Evolutionary conservation across 2,797 vertebrate genomes (phyloP).

Genomic region (Tamandua tetradactyla): DNA sequence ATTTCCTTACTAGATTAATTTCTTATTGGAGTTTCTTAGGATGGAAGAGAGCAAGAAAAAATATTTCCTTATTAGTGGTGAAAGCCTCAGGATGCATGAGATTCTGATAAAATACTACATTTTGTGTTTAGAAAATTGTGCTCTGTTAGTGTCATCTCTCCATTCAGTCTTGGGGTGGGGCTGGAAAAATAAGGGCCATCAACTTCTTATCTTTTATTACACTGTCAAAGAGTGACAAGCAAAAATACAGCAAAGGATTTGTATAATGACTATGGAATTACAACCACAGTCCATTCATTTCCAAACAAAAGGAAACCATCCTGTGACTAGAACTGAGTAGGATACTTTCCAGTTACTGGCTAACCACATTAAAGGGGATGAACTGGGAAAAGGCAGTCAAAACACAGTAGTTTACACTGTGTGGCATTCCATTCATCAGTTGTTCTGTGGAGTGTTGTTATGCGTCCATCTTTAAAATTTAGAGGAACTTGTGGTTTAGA

Average conservation of each 20-base stretch:
- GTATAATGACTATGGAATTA: not conserved
- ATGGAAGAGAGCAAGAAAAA: not conserved
- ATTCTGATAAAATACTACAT: not conserved
- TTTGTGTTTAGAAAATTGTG: not conserved
- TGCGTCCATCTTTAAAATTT: not conserved
- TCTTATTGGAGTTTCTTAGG: not conserved
- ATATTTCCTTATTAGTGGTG: not conserved
- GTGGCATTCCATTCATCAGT: not conserved
- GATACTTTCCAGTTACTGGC: not conserved
- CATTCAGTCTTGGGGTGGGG: not conserved
- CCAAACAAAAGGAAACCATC: not conserved
- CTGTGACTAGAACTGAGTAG: not conserved
- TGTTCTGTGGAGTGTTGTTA: not conserved
- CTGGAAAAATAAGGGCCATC: not conserved
- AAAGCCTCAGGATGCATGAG: not conserved
- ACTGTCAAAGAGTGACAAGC: not conserved
- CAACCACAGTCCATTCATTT: not conserved
- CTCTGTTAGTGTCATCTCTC: not conserved
- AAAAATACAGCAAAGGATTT: not conserved
- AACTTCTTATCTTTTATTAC: not conserved
- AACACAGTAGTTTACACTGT: not conserved
- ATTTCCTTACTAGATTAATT: not conserved
- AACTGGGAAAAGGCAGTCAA: not conserved
- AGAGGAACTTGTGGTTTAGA: not conserved
- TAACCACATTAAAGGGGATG: conserved; percentile 7